A percentile compares a stretch with the other conserved stretches of the same genome.
phyloP scores from a whole-genome alignment of 2,888 invertebrate genomes.

The Leistus spinibarbis region DNA sequence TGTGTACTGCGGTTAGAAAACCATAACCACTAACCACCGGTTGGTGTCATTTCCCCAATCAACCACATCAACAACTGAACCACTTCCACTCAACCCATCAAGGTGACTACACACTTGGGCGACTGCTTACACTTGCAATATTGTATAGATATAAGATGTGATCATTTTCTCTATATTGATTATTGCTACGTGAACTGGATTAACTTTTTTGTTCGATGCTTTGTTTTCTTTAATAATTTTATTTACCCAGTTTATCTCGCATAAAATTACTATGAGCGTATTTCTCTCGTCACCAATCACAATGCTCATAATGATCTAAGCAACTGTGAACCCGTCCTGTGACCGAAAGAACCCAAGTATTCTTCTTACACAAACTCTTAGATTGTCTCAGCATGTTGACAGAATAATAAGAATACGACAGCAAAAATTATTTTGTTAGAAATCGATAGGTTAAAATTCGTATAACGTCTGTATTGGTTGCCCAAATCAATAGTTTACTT shows the following conservation, averaged over 20 bases:
- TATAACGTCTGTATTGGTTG: not conserved
- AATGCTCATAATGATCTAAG: too few relatives aligned
- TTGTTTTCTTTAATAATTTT: not conserved
- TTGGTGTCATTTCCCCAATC: conserved; percentile 26
- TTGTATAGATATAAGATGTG: not conserved
- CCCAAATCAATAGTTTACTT: conserved; percentile 34
- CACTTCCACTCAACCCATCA: not conserved
- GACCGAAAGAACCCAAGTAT: too few relatives aligned
- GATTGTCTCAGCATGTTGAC: too few relatives aligned
- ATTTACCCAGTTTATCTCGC: not conserved
- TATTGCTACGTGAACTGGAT: conserved; percentile 36
- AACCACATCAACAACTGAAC: not conserved
- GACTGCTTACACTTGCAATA: not conserved
- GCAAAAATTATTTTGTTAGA: too few relatives aligned
- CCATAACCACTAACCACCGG: conserved; percentile 33
- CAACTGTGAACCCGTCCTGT: too few relatives aligned
- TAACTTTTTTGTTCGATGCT: conserved; percentile 19
- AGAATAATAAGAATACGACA: too few relatives aligned
- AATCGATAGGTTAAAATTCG: not conserved
- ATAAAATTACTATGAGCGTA: not conserved
- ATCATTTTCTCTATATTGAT: conserved; percentile 31
- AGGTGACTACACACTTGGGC: not conserved
- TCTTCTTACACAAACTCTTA: too few relatives aligned
- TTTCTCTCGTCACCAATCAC: not conserved
- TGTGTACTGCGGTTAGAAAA: conserved; percentile 34